Base-by-base conservation (phyloP, 2,113 vertebrate genomes). In the Octodon degus region DNA sequence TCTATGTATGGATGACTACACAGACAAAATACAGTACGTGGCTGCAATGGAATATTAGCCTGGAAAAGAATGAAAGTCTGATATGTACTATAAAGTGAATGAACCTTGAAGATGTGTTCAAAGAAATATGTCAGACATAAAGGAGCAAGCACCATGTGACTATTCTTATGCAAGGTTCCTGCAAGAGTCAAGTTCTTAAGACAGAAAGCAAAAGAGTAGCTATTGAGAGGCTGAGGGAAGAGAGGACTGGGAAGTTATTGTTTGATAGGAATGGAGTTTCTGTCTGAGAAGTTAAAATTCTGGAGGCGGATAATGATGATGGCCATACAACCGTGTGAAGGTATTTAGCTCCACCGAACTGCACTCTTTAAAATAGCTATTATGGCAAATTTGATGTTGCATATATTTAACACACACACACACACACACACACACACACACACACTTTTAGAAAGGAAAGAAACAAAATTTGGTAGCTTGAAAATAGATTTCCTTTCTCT, bases 81-180 rank as follows among this genome's bases (percentile, higher is more conserved):
- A 85, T 37, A 20, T 0, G 1, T 4, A 14, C 58, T 14, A 47
- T 19, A 55, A 17, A 34, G n/a, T 3, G 37, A n/a, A 27, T 20
- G 34, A 65, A 89, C 10, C 43, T 34, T 25, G 70, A 93, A 68
- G 88, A 47, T 12, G 25, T 24, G 5, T 10, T 50, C 13, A 77
- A 47, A 43, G 37, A 76, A 76, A 27, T 25, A 25, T 5, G 9
- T 47, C 11, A 47, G 22, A 76, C 43, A 47, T 7, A 17, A 47
- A 43, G 34, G 30, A 53, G 20, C 3, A 55, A 32, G 50, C 30
- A 20, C 30, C 30, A 7, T 34, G 55, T 24, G 40, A 79, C n/a
- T 63, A 89, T n/a, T 30, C 12, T 53, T 13, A 37, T 5, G 13
- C 7, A 62, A 84, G 79, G 34, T 34, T 7, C 43, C 74, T 62